phyloP scores from a whole-genome alignment of 2,113 vertebrate species.

The Nothobranchius kuhntae region DNA sequence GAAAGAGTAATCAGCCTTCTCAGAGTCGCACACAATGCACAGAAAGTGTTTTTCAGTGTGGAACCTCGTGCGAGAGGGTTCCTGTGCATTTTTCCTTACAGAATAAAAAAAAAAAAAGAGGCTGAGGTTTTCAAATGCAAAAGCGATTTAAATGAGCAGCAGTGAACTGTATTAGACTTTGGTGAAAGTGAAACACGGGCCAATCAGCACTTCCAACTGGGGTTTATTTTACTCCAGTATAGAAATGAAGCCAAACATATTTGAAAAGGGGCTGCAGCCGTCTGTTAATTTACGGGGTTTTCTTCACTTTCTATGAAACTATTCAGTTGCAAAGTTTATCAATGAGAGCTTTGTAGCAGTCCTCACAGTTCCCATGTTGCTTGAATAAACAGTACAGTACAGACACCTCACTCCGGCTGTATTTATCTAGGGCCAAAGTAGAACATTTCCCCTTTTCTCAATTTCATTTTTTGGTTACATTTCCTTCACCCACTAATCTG shows the following conservation, averaged over 20 bases:
- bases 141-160: conserved; percentile 59
- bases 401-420: conserved; percentile 67
- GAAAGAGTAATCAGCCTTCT: conserved; percentile 70
- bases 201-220: conserved; percentile 59
- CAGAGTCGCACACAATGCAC: conserved; percentile 55
- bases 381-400: conserved; percentile 71
- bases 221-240: conserved; percentile 70
- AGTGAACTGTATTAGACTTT: conserved; percentile 45
- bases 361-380: conserved; percentile 65
- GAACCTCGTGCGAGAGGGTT: conserved; percentile 56
- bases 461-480: conserved; percentile 66
- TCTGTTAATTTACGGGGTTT: conserved; percentile 58
- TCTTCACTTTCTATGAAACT: conserved; percentile 71
- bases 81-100: conserved; percentile 54
- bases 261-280: conserved; percentile 63
- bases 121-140: conserved; percentile 73
- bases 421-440: conserved; percentile 66
- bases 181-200: conserved; percentile 51
- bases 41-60: conserved; percentile 68
- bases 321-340: conserved; percentile 72
- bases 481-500: conserved; percentile 24
- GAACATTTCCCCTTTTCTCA: conserved; percentile 63
- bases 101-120: conserved; percentile 10
- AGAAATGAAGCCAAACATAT: conserved; percentile 60
- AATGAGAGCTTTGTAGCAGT: conserved; percentile 78